Evolutionary conservation across 2,113 vertebrate species (phyloP).

Genomic region (Anas platyrhynchos): DNA sequence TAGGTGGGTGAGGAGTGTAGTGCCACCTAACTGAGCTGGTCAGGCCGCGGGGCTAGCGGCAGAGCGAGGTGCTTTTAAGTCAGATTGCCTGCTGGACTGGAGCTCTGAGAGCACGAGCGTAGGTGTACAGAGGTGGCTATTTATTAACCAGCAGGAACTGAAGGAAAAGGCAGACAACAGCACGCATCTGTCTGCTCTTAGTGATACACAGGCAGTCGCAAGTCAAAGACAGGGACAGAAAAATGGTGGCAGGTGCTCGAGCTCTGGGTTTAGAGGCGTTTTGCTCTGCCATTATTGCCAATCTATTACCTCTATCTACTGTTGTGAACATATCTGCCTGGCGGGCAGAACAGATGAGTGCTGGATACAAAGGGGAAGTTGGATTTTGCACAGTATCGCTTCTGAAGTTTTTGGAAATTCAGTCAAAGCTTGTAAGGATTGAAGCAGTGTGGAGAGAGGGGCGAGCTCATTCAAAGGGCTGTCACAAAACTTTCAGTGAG

Average conservation of each 20-base stretch:
- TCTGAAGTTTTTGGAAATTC: not conserved
- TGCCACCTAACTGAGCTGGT: not conserved
- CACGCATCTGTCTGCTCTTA: rapidly evolving
- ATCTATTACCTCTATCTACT: rapidly evolving
- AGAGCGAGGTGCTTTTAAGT: not conserved
- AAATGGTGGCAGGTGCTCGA: rapidly evolving
- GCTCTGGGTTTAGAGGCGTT: not conserved
- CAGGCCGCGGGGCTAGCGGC: not conserved
- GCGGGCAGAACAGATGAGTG: not conserved
- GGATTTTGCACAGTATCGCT: not conserved
- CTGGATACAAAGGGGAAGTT: not conserved
- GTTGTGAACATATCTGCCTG: not conserved
- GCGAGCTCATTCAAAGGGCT: not conserved
- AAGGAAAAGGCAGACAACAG: not conserved
- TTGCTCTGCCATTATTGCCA: not conserved
- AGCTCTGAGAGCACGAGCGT: not conserved
- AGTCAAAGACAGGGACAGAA: not conserved
- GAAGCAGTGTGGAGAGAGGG: not conserved
- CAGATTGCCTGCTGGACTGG: not conserved
- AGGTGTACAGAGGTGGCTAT: rapidly evolving
- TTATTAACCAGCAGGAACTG: rapidly evolving
- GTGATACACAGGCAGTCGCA: rapidly evolving
- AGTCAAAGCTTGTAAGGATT: not conserved
- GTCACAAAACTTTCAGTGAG: not conserved
- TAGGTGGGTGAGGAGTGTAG: rapidly evolving